These are phyloP conservation scores for Colletes latitarsis DNA, from an alignment of 1,140 invertebrate species.

Conservation along the genomic window DNA sequence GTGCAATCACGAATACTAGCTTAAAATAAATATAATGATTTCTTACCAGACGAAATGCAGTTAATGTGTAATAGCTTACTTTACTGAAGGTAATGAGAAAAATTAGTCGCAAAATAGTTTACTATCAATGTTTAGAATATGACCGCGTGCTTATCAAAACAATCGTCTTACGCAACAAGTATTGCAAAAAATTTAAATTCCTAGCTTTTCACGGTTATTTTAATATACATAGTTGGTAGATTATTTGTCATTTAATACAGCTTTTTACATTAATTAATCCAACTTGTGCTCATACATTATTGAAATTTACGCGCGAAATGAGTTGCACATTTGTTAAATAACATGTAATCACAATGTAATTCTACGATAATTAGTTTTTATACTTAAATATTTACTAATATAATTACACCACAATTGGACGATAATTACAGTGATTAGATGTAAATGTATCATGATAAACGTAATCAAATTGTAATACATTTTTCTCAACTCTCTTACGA, in stretches of 20 bases:
- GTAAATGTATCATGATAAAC: no score
- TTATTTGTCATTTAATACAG: background rate
- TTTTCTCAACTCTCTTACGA: no score
- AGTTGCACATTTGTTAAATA: no score
- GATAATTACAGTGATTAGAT: no score
- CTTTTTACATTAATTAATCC: background rate
- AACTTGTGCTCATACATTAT: no score
- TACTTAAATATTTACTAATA: no score
- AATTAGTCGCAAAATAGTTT: background rate
- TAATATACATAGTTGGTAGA: slow-evolving; percentile 6
- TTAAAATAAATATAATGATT: background rate
- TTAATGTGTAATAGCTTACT: background rate
- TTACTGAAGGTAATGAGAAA: background rate
- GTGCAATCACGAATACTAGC: background rate
- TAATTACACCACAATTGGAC: no score
- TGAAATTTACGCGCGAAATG: no score
- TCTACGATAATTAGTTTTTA: no score
- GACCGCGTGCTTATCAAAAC: background rate
- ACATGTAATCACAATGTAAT: no score
- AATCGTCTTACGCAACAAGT: slow-evolving; percentile 37
- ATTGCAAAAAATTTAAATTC: background rate
- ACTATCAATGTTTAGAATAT: background rate
- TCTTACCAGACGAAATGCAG: slow-evolving; percentile 9
- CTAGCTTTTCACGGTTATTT: slow-evolving; percentile 8
- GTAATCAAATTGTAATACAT: no score